Evolutionary conservation across 2,113 vertebrate species (phyloP).

Genomic region (Poeciliopsis prolifica): DNA sequence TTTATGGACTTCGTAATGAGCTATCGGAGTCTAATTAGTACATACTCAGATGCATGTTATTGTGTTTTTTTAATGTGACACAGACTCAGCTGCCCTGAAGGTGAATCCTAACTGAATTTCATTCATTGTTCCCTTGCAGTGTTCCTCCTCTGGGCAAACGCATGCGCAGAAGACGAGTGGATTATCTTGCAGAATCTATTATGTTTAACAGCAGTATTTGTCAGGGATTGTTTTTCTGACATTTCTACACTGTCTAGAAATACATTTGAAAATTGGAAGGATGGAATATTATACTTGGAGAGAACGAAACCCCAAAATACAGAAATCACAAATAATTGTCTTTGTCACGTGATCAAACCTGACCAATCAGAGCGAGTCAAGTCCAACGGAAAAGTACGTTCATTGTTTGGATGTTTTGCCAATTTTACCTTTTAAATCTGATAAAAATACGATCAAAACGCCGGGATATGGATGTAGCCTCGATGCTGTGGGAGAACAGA

Average conservation of each 20-base stretch:
- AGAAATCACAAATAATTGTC: neutral
- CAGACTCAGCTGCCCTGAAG: neutral
- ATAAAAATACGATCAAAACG: neutral
- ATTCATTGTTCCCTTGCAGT: neutral
- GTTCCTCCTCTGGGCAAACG: neutral
- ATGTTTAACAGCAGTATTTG: conserved; percentile 20
- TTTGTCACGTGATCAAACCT: conserved; percentile 62
- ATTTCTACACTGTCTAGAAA: neutral
- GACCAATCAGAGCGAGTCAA: conserved; percentile 67
- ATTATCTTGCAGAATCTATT: neutral
- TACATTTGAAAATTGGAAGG: neutral
- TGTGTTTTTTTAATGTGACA: neutral
- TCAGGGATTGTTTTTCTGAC: conserved; percentile 25
- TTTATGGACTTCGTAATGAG: neutral
- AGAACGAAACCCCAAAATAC: neutral
- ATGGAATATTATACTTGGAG: neutral
- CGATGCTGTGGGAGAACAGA: neutral
- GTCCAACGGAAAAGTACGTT: conserved; percentile 48
- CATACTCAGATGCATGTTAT: too few species aligned
- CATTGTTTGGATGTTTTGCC: conserved; percentile 71
- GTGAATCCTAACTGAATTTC: neutral
- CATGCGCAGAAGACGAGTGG: conserved; percentile 53
- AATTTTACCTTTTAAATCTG: conserved; percentile 27
- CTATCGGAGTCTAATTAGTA: neutral
- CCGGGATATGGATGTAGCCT: neutral